These are phyloP conservation scores for Nycticryphes semicollaris DNA, from an alignment of 2,113 vertebrate species.

Conservation along the genomic window DNA sequence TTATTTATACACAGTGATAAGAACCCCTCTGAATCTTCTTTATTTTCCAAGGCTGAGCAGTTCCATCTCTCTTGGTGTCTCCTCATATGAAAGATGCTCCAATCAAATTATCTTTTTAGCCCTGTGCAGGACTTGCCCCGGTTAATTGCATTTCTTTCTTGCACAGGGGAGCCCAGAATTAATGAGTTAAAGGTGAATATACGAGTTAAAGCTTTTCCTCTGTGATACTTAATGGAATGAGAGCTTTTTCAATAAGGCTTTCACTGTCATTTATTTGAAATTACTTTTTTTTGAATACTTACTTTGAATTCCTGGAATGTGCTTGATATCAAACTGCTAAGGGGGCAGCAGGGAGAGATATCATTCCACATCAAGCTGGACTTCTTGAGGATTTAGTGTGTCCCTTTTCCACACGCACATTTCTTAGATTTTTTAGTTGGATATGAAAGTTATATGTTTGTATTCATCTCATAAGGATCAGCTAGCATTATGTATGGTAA, in stretches of 20 bases:
- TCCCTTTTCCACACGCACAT: accelerated
- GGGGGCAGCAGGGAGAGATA: neutral
- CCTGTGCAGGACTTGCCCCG: neutral
- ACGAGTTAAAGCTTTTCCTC: neutral
- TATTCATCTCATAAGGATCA: neutral
- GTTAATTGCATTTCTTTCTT: neutral
- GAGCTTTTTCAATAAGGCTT: neutral
- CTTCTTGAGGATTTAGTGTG: neutral
- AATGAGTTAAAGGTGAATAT: neutral
- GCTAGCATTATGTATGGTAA: neutral
- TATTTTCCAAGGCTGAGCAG: neutral
- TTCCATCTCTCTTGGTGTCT: neutral
- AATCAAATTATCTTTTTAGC: neutral
- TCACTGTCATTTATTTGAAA: neutral
- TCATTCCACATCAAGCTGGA: neutral
- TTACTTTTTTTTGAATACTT: neutral
- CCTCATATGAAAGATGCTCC: neutral
- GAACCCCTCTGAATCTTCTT: neutral
- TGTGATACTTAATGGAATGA: neutral
- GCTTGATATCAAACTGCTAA: neutral
- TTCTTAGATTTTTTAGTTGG: neutral
- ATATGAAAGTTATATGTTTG: neutral
- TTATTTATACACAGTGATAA: neutral
- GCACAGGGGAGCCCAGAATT: neutral
- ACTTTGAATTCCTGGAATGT: neutral